Evolutionary conservation across 2,113 vertebrate genomes (phyloP), one percentile per base, ranked within the genome.

Genomic region (Phyllostomus hastatus): DNA sequence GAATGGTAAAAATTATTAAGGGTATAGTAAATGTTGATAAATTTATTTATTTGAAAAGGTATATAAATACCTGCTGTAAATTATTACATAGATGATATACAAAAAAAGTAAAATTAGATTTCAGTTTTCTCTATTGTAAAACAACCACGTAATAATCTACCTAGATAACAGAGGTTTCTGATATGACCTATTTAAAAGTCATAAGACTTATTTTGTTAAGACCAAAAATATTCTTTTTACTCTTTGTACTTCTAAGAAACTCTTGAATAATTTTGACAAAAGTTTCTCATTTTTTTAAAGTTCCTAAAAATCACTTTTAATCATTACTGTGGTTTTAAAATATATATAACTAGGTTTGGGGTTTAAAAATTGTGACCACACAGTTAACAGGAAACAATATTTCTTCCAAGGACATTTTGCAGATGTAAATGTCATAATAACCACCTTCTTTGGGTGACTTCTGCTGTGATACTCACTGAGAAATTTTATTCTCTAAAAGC

Each of bases 401-500:
- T 93, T 95, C 41, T 52, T 64, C 59, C 48, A 93, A 85, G 31
- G 31, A 72, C 83, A 84, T 28, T 15, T 41, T 91, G 20, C 57
- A 75, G 54, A 50, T 75, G 28, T 75, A 80, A 79, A 81, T 73
- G 24, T 91, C 54, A 11, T 31, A 94, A 80, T 54, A 91, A 73
- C 70, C 35, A 91, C 20, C 57, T 46, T 83, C 46, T 66, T 80
- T 94, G 76, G 35, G 78, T 73, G 54, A 84, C 52, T 84, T 5
- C 38, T 83, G 69, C 82, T 61, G 19, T 59, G 31, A 76, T 76
- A 81, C 59, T 89, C 64, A 59, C 41, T 91, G 31, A 88, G 28
- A 90, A 84, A 64, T 57, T 83, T 73, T n/a, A 41, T 92, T 83
- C 69, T 89, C 64, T 85, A 84, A 95, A 93, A 83, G 41, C 78